Conservation (phyloP, 2,888 invertebrate genomes). For the Meteorus cinctellus region DNA sequence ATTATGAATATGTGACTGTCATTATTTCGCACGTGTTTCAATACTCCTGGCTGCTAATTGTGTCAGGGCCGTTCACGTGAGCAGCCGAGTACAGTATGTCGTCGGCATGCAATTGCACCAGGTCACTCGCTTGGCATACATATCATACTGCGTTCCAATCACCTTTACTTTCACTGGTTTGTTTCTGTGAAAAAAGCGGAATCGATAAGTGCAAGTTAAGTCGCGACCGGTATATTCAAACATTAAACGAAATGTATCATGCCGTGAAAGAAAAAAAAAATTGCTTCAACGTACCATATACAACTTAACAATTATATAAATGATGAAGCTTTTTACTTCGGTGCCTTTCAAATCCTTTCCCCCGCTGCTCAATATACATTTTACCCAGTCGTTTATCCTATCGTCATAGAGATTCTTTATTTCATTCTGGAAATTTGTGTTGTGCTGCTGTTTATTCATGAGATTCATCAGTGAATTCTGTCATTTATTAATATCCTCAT, state of each 20-base stretch:
- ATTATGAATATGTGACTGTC: too few species aligned
- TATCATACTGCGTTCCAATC: conserved; percentile 17
- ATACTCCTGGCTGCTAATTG: conserved; percentile 33
- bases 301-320: conserved; percentile 7
- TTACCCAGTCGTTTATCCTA: background rate
- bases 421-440: background rate
- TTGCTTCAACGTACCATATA: background rate
- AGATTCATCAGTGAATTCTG: too few species aligned
- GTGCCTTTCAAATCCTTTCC: conserved; percentile 53
- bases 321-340: conserved; percentile 38
- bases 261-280: background rate
- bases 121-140: conserved; percentile 22
- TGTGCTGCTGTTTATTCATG: background rate
- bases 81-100: conserved; percentile 55
- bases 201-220: background rate
- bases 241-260: background rate
- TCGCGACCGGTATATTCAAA: background rate
- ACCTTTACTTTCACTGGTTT: conserved; percentile 33
- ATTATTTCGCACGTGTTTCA: conserved; percentile 41
- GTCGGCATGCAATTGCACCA: conserved; percentile 12
- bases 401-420: background rate
- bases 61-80: conserved; percentile 62
- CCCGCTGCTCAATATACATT: conserved; percentile 33
- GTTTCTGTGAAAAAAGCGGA: background rate
- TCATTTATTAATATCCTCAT: too few species aligned